phyloP scores from a whole-genome alignment of 2,113 vertebrate species.

The Laticauda laticaudata region DNA sequence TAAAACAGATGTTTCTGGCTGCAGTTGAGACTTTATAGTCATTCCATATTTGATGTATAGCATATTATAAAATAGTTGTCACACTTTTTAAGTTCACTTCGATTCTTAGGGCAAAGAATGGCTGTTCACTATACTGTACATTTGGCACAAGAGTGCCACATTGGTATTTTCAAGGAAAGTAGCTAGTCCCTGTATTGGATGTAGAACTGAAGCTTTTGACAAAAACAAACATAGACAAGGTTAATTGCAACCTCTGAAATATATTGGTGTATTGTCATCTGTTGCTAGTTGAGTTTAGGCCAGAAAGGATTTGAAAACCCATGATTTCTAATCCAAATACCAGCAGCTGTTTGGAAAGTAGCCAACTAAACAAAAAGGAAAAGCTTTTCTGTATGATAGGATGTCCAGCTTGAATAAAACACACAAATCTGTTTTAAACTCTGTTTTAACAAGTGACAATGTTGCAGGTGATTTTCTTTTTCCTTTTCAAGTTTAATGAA shows the following conservation, averaged over 20 bases:
- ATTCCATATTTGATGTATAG: neutral
- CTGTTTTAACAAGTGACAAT: constrained; percentile 67
- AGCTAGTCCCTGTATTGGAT: constrained; percentile 36
- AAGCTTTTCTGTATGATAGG: constrained; percentile 52
- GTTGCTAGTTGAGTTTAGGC: constrained; percentile 59
- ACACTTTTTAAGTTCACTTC: neutral
- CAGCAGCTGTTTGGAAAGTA: constrained; percentile 54
- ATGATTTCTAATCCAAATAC: constrained; percentile 58
- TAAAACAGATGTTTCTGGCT: neutral
- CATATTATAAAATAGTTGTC: neutral
- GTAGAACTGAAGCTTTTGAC: constrained; percentile 37
- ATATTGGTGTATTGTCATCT: constrained; percentile 51
- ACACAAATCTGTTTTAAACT: constrained; percentile 52
- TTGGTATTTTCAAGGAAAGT: constrained; percentile 33
- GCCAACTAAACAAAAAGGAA: constrained; percentile 39
- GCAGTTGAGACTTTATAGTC: neutral
- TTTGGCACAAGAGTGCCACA: constrained; percentile 22
- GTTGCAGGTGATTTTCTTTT: constrained; percentile 67
- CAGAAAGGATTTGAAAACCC: constrained; percentile 60
- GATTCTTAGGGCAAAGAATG: neutral
- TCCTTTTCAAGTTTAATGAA: constrained; percentile 69
- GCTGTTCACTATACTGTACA: constrained; percentile 6
- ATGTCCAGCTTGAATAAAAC: constrained; percentile 49
- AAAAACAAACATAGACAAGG: constrained; percentile 61
- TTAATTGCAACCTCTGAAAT: constrained; percentile 63